Evolutionary conservation across 1,140 invertebrate species (phyloP), one percentile per base, ranked within the genome.

Genomic region (Harpegnathos saltator): DNA sequence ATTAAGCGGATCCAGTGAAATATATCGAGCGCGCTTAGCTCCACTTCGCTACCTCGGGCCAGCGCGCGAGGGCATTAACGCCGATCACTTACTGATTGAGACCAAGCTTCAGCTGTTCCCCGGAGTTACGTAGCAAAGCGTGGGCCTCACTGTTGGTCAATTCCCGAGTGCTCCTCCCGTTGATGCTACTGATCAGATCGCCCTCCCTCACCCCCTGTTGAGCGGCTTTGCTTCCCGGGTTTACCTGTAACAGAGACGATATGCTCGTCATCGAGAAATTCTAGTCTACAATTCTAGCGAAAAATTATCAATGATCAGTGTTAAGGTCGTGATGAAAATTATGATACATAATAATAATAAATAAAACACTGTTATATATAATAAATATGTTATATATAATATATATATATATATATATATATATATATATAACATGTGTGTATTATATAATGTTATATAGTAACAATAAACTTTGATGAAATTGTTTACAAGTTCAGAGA

Each of bases 151-250:
- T 95, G 91, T 97, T 97, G 52, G 95, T 97, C 90, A 98, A 95
- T 84, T 95, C 94, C 80, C 95, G 95, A 0, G 97, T 97, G 19
- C 95, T 93, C 75, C 95, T 95, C 22, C 96, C 97, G 93, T 98
- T 97, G 89, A 98, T 97, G 66, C 96, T 96, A 50, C 96, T 96
- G 86, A 98, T 97, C 74, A 97, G 95, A 91, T 97, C 97, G 54
- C 97, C 97, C 93, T 98, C 97, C 72, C 97, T 93, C 33, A 97
- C 96, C 4, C 97, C 97, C 87, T 96, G 95, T 84, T 96, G 94
- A 11, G 97, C 96, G 7, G 97, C 97, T 92, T 97, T 97, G 77
- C 97, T 97, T 11, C 97, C 97, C 22, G 97, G 97, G 94, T 98
- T 98, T 84, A 98, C 97, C 97, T 98, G 95, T 71, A 96, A 95